phyloP scores from a whole-genome alignment of 2,888 invertebrate genomes.

The Tillus elongatus region DNA sequence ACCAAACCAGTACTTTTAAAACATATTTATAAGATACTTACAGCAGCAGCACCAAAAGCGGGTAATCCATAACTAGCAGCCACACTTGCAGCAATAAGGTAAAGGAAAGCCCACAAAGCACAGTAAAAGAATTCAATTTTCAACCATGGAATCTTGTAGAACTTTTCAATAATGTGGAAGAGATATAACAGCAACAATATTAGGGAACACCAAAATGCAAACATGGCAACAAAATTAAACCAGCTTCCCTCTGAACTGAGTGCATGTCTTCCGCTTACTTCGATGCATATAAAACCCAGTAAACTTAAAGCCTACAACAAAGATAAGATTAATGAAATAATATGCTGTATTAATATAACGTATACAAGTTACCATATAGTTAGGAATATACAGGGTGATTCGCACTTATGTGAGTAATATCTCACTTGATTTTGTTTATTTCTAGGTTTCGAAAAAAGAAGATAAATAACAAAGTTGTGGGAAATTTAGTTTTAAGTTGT shows the following conservation, averaged over 20 bases:
- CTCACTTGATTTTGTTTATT: no score
- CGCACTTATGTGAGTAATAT: no score
- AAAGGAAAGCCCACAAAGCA: slow-evolving; percentile 62
- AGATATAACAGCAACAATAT: slow-evolving; percentile 70
- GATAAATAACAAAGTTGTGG: no score
- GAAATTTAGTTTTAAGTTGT: no score
- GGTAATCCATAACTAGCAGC: slow-evolving; percentile 52
- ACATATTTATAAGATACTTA: no score
- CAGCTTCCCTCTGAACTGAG: slow-evolving; percentile 54
- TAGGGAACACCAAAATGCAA: slow-evolving; percentile 77
- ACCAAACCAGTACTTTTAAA: no score
- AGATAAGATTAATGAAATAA: no score
- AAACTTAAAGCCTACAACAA: slow-evolving; percentile 55
- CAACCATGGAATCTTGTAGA: slow-evolving; percentile 79
- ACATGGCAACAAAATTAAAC: slow-evolving; percentile 73
- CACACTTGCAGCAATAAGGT: slow-evolving; percentile 64
- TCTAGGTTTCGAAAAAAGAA: no score
- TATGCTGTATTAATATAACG: no score
- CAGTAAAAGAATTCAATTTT: slow-evolving; percentile 72
- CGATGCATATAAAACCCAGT: slow-evolving; percentile 73
- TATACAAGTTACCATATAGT: no score
- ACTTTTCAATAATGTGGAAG: slow-evolving; percentile 78
- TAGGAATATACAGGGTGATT: no score
- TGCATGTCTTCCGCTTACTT: slow-evolving; percentile 39
- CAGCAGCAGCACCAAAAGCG: slow-evolving; percentile 62